Evolutionary conservation across 2,888 invertebrate genomes (phyloP).

Genomic region (Melanchra persicariae): DNA sequence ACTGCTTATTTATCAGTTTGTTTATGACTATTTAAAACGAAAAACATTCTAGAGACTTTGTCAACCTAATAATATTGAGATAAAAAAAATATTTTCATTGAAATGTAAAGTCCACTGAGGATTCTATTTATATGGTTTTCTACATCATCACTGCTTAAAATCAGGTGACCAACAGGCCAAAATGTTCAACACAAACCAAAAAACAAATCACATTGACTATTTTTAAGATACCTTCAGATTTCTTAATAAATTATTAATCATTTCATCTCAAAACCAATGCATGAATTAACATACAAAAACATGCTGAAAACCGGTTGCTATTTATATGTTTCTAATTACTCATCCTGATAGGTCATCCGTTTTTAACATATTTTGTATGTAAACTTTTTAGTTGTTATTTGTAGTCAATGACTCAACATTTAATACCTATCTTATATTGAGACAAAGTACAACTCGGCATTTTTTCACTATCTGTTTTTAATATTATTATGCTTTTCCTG

Average conservation of each 20-base stretch:
- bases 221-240: slow-evolving; percentile 2
- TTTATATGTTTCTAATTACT: slow-evolving; percentile 6
- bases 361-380: background rate
- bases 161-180: background rate
- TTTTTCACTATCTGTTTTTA: background rate
- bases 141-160: background rate
- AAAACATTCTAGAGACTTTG: background rate
- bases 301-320: background rate
- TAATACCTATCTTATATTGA: slow-evolving; percentile 29
- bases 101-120: background rate
- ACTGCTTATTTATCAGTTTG: slow-evolving; percentile 26
- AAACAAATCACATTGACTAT: background rate
- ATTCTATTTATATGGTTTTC: slow-evolving; percentile 1
- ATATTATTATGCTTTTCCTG: slow-evolving; percentile 5
- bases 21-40: slow-evolving; percentile 28
- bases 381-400: slow-evolving; percentile 1
- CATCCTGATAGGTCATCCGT: slow-evolving; percentile 34
- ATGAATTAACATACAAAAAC: slow-evolving; percentile 6
- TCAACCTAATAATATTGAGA: background rate
- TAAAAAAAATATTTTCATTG: background rate
- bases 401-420: slow-evolving; percentile 36
- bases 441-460: slow-evolving; percentile 12
- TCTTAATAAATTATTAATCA: background rate
- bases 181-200: background rate
- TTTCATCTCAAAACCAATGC: background rate